These are phyloP conservation scores for Bolinopsis microptera DNA, from an alignment of 37 sponge, comb jelly and placozoan species.

Conservation along the genomic window DNA sequence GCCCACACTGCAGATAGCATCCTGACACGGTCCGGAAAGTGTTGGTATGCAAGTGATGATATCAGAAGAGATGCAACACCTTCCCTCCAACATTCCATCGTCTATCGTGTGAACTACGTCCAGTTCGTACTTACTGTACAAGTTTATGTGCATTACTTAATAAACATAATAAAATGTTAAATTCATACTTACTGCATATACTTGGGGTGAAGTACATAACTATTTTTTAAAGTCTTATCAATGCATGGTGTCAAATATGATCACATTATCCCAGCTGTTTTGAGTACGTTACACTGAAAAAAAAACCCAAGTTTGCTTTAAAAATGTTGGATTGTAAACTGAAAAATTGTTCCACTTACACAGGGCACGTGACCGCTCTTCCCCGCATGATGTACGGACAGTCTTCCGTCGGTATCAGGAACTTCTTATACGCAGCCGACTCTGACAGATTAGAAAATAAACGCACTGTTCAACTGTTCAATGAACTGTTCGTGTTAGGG, in stretches of 20 bases:
- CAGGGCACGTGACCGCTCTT: constrained; percentile 24
- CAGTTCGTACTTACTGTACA: neutral
- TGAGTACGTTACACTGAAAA: too few species aligned
- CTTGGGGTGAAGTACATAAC: too few species aligned
- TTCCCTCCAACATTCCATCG: neutral
- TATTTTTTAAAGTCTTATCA: too few species aligned
- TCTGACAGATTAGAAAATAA: too few species aligned
- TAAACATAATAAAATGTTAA: neutral
- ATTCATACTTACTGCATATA: too few species aligned
- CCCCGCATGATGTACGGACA: constrained; percentile 54
- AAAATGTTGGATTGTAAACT: too few species aligned
- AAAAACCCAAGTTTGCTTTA: too few species aligned
- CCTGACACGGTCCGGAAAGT: neutral
- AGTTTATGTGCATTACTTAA: too few species aligned
- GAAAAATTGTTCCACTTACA: constrained; percentile 20
- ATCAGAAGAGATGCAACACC: neutral
- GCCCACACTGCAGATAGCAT: constrained; percentile 55
- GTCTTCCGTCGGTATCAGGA: constrained; percentile 27
- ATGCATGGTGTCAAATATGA: too few species aligned
- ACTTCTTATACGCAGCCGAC: constrained; percentile 55
- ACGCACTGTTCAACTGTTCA: too few species aligned
- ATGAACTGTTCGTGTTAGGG: too few species aligned
- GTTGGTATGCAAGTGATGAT: neutral
- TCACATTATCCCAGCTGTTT: too few species aligned
- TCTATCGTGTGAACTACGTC: constrained; percentile 17